Conservation (phyloP, 2,888 invertebrate species). For the Lasioglossum oenotherae region DNA sequence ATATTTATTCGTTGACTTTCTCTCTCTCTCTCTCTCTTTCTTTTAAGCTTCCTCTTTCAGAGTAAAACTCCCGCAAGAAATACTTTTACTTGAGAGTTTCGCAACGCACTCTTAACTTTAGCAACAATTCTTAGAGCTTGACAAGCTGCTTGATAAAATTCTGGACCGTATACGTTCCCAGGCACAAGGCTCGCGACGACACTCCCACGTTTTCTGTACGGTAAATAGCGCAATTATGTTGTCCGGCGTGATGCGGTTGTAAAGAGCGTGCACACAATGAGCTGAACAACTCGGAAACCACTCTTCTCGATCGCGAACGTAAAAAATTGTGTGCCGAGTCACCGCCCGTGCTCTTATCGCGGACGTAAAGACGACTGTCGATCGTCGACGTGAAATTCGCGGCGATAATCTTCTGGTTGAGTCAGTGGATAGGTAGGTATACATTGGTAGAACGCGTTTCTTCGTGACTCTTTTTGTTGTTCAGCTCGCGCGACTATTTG, state of each 20-base stretch:
- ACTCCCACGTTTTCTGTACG: conserved; percentile 49
- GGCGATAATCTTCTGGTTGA: background rate
- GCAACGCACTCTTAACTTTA: background rate
- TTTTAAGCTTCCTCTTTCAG: background rate
- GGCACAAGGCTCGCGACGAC: conserved; percentile 23
- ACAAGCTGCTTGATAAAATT: background rate
- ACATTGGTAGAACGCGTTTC: no score
- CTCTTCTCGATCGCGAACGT: background rate
- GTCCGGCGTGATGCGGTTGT: conserved; percentile 23
- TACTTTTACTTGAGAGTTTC: background rate
- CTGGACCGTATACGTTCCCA: background rate
- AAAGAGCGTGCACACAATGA: background rate
- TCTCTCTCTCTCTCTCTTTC: background rate
- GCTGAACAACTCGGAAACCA: background rate
- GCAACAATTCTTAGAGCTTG: background rate
- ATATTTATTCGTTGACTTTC: conserved; percentile 7
- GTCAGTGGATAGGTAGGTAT: background rate
- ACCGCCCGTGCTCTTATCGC: background rate
- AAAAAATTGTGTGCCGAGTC: background rate
- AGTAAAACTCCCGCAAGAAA: background rate
- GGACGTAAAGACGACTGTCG: background rate
- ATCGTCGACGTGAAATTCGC: background rate
- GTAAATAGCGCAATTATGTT: conserved; percentile 53
- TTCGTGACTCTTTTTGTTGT: background rate
- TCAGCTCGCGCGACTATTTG: background rate